Conservation (phyloP, 2,113 vertebrate genomes). For the Etheostoma cragini region DNA sequence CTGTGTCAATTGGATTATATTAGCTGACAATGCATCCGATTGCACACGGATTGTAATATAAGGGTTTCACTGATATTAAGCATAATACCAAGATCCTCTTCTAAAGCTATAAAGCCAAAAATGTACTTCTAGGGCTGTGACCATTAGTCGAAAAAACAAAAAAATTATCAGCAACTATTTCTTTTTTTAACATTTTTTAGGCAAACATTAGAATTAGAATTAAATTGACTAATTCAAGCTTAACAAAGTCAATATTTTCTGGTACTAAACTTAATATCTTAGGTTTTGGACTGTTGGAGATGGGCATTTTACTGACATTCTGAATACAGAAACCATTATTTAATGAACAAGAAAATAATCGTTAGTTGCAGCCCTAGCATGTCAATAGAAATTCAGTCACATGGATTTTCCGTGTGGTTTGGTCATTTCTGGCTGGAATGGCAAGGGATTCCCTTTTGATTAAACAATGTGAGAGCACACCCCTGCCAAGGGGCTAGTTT, state of each 20-base stretch:
- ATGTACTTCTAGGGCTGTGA: background rate
- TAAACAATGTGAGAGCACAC: slow-evolving; percentile 64
- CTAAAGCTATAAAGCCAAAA: background rate
- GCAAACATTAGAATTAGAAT: background rate
- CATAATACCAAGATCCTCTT: background rate
- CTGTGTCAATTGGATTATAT: background rate
- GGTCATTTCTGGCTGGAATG: slow-evolving; percentile 42
- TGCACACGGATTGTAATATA: background rate
- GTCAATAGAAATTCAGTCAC: background rate
- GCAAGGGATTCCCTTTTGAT: slow-evolving; percentile 73
- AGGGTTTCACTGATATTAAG: background rate
- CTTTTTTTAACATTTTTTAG: background rate
- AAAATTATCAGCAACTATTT: background rate
- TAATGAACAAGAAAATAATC: background rate
- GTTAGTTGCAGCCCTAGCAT: background rate
- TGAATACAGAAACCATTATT: background rate
- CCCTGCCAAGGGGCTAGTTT: slow-evolving; percentile 64
- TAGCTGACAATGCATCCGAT: background rate
- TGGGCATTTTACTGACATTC: background rate
- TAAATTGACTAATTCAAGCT: background rate
- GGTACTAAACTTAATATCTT: background rate
- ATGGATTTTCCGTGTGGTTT: slow-evolving; percentile 1
- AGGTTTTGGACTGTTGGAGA: background rate
- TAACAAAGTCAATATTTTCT: background rate
- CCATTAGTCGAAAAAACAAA: background rate